Evolutionary conservation across 64 coral and sea anemone genomes (phyloP).

Genomic region (Actinia equina): DNA sequence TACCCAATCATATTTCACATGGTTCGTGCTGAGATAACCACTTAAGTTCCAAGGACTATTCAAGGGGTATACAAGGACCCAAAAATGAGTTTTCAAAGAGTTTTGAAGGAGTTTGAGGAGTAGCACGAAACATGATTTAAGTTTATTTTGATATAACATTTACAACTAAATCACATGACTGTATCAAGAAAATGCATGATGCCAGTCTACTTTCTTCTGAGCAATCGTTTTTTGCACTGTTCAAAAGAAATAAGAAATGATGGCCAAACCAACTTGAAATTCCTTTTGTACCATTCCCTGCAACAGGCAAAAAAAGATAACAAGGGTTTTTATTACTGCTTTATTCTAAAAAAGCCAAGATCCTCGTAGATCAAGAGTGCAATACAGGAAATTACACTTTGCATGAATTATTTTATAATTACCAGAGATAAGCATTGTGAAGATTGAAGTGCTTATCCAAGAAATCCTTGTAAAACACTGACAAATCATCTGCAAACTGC

Average conservation of each 20-base stretch:
- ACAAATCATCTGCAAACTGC: constrained; percentile 82
- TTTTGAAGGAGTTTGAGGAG: no score
- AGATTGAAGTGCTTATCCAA: constrained; percentile 71
- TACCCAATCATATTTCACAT: no score
- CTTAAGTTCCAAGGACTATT: no score
- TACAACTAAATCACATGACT: no score
- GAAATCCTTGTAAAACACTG: constrained; percentile 86
- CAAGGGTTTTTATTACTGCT: background rate
- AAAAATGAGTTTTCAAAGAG: no score
- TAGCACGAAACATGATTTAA: no score
- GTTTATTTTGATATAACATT: no score
- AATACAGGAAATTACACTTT: background rate
- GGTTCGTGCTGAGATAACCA: no score
- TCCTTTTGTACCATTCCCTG: constrained; percentile 83
- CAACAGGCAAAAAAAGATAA: constrained; percentile 5
- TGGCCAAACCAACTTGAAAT: constrained; percentile 72
- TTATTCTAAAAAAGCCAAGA: background rate
- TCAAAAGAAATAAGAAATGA: constrained; percentile 39
- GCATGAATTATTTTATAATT: background rate
- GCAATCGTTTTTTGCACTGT: background rate
- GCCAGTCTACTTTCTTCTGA: background rate
- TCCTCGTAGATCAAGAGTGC: no score
- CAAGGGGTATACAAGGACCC: no score
- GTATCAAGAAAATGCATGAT: background rate
- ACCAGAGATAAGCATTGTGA: constrained; percentile 82